phyloP scores from a whole-genome alignment of 2,113 vertebrate genomes.

The Macroglossus sobrinus region DNA sequence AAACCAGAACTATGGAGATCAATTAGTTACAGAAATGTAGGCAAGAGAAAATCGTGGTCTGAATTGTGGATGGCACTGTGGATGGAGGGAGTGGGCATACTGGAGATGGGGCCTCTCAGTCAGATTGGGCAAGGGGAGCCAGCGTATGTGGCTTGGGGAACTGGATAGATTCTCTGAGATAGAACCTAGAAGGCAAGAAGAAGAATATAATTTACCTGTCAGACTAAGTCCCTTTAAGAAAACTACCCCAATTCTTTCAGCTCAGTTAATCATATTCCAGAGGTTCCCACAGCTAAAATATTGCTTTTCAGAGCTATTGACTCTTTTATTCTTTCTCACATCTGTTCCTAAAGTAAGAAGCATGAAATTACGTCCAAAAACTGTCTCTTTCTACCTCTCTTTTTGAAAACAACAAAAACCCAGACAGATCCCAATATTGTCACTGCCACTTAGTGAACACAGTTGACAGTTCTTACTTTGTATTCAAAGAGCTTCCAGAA shows the following conservation, averaged over 20 bases:
- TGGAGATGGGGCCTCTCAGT: neutral
- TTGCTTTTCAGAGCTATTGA: neutral
- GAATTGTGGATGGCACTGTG: neutral
- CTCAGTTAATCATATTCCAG: neutral
- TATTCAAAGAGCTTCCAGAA: neutral
- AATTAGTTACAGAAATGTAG: neutral
- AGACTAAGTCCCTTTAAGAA: neutral
- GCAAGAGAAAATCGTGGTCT: neutral
- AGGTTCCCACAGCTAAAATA: neutral
- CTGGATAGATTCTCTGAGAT: neutral
- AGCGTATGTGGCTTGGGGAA: neutral
- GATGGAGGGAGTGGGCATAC: neutral
- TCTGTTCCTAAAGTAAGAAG: neutral
- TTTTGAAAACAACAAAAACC: neutral
- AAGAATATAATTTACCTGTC: neutral
- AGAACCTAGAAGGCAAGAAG: neutral
- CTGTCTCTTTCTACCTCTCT: neutral
- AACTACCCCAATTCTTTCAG: neutral
- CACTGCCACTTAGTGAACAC: neutral
- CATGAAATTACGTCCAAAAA: neutral
- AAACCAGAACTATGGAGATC: neutral
- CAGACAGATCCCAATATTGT: neutral
- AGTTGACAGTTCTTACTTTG: neutral
- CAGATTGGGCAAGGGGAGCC: neutral
- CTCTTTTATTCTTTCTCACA: neutral